Base-by-base conservation (phyloP, 2,888 invertebrate genomes). In the Xylocampa areola region DNA sequence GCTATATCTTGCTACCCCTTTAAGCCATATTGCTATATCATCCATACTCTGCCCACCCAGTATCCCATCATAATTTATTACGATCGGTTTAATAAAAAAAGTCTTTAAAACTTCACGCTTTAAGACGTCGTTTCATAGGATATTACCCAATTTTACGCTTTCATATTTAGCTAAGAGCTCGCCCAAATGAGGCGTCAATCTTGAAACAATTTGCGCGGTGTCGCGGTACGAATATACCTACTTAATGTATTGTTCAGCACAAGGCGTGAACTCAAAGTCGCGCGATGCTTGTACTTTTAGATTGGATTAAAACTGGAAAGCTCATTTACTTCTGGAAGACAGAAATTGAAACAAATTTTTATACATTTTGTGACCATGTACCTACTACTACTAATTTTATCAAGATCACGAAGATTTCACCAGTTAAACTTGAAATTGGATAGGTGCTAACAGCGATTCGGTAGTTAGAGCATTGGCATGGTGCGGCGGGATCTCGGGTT, bases 161-260 rank as follows among this genome's bases (percentile, higher is more conserved):
- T 69, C 81, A 84, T 87, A 87, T 87, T 86, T 81, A 82, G 81
- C 76, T 79, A 77, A 80, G 78, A 40, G 55, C 16, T 33, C 25
- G 43, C 36, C 30, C 23, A 54, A 45, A 62, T n/a, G 32, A 21
- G 10, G 29, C 36, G 17, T 40, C 17, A 39, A 8, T 35, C 41
- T 30, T 2, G 3, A 23, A 32, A 44, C 35, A 7, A n/a, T n/a
- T 29, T 27, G 23, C 27, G 37, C 21, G 30, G 1, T 32, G 0
- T 13, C 14, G 13, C 5, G n/a, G 5, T 10, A 13, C 13, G 5
- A 5, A 5, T 1, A 23, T 23, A 23, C 23, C 8, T 3, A 23
- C 8, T 2, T 3, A 11, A 11, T 13, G 13, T 27, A 5, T 6
- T 17, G 8, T 16, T 25, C 4, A 32, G 13, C 33, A 43, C 11